Evolutionary conservation across 2,113 vertebrate genomes (phyloP).

Genomic region (Aplodontia rufa): DNA sequence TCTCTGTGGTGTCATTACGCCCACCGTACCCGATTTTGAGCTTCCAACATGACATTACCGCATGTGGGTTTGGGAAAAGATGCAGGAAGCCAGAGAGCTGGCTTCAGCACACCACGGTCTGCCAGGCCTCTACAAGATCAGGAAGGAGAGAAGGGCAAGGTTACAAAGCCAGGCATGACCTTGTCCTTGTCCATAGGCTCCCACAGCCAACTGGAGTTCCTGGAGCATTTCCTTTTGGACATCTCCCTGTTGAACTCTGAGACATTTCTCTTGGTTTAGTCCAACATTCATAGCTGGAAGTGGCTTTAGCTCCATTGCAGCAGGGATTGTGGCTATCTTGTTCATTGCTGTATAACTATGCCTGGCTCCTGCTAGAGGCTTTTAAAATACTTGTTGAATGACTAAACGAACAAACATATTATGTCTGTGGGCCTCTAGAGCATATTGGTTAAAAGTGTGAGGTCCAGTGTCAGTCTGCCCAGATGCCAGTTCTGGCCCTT

Average conservation of each 20-base stretch:
- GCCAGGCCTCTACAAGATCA: slow-evolving; percentile 30
- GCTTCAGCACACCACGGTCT: neutral
- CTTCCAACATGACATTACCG: neutral
- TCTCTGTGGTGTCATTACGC: neutral
- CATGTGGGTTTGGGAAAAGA: neutral
- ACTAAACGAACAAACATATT: neutral
- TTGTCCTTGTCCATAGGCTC: slow-evolving; percentile 3
- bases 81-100: neutral
- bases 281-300: slow-evolving; percentile 9
- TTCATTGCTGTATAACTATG: neutral
- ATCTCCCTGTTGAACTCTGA: slow-evolving; percentile 37
- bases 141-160: slow-evolving; percentile 54
- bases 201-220: slow-evolving; percentile 44
- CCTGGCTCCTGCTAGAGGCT: neutral
- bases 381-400: neutral
- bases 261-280: slow-evolving; percentile 30
- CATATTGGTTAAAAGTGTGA: neutral
- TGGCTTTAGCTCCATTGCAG: neutral
- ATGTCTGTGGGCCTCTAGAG: neutral
- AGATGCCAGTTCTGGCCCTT: neutral
- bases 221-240: slow-evolving; percentile 63
- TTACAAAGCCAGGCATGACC: slow-evolving; percentile 32
- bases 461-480: neutral
- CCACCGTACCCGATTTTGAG: neutral
- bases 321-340: neutral